Conservation (phyloP, 2,797 vertebrate species). For the Sebastes cheni region DNA sequence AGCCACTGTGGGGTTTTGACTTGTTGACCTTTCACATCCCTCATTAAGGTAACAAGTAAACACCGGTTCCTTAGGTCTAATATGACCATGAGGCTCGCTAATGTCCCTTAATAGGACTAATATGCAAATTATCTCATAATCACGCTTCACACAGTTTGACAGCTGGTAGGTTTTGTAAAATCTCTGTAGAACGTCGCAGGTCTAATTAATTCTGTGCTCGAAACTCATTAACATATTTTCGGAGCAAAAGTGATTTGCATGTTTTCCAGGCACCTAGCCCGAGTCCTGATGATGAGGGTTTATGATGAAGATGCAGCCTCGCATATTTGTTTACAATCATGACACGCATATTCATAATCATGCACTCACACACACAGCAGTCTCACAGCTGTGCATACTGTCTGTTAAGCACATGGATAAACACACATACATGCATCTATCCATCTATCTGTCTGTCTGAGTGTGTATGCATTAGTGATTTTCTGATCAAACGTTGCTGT, state of each 20-base stretch:
- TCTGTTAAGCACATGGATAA: not conserved
- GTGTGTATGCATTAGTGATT: not conserved
- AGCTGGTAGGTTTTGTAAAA: slow-evolving; percentile 52
- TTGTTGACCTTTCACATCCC: slow-evolving; percentile 42
- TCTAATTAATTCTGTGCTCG: slow-evolving; percentile 62
- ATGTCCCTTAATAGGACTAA: slow-evolving; percentile 56
- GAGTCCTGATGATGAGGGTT: slow-evolving; percentile 41
- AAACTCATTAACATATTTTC: slow-evolving; percentile 66
- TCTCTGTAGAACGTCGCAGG: slow-evolving; percentile 49
- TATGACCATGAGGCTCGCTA: slow-evolving; percentile 43
- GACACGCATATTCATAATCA: not conserved
- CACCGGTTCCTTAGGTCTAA: slow-evolving; percentile 27
- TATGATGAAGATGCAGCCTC: slow-evolving; percentile 27
- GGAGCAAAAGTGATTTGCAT: slow-evolving; percentile 53
- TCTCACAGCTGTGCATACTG: not conserved
- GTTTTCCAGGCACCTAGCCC: slow-evolving; percentile 50
- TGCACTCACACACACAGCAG: not conserved
- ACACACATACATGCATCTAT: not conserved
- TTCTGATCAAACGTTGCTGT: slow-evolving; percentile 32
- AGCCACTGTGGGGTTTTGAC: slow-evolving; percentile 24
- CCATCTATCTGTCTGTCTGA: not conserved
- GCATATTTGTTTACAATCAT: slow-evolving; percentile 37
- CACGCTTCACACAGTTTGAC: slow-evolving; percentile 58
- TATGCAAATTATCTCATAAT: slow-evolving; percentile 66
- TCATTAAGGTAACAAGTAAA: slow-evolving; percentile 52